Percentiles rank a stretch among this genome's conserved stretches.
Conservation (phyloP, 2,797 vertebrate genomes). For the Bryconaethiops microstoma region DNA sequence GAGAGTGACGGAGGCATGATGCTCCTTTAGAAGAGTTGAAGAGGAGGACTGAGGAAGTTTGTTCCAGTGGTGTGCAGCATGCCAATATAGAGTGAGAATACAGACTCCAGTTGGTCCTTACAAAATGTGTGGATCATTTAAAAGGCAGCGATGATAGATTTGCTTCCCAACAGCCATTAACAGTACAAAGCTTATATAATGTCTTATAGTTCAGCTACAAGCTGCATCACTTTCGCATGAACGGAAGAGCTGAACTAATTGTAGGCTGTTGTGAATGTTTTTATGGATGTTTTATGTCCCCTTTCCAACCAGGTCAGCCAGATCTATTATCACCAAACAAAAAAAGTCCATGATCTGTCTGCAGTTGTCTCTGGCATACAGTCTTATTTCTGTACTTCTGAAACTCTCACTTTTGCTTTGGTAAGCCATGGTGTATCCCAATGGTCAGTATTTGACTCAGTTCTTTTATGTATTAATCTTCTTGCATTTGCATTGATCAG, state of each 20-base stretch:
- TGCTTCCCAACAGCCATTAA: neutral
- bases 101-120: neutral
- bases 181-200: neutral
- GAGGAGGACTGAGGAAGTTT: neutral
- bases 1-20: neutral
- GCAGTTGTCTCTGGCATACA: neutral
- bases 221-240: neutral
- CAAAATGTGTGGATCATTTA: neutral
- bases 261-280: no score
- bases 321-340: no score
- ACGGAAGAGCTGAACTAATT: no score
- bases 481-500: neutral
- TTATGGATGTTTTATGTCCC: no score
- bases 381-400: neutral
- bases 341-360: neutral
- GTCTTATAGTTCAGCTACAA: neutral
- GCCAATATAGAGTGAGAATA: neutral
- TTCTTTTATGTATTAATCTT: neutral
- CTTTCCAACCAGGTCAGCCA: no score
- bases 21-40: neutral
- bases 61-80: neutral
- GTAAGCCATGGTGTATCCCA: neutral
- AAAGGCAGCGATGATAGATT: neutral
- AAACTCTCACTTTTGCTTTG: neutral
- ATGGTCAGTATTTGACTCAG: neutral